These are phyloP conservation scores for Drosophila yakuba DNA, from an alignment of 1,140 invertebrate species.

Conservation along the genomic window DNA sequence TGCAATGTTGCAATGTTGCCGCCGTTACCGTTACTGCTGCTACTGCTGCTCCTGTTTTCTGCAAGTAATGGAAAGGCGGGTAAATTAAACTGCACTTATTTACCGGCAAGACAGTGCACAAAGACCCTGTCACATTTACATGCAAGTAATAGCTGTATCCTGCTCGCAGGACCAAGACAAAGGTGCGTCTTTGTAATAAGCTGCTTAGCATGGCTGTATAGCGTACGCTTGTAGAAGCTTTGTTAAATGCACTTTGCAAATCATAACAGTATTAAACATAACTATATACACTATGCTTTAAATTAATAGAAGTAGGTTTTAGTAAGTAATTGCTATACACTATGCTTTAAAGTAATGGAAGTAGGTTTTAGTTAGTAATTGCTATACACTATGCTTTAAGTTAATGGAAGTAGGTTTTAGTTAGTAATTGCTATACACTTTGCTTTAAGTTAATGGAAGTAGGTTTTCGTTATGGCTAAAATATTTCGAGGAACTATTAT, in stretches of 20 bases:
- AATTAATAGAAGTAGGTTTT: no score
- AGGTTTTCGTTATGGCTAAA: no score
- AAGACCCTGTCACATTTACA: constrained; percentile 41
- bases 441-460: no score
- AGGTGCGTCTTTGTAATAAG: constrained; percentile 7
- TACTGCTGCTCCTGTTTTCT: constrained; percentile 15
- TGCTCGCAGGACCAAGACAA: constrained; percentile 20
- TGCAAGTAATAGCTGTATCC: constrained; percentile 33
- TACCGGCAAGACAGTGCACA: constrained; percentile 41
- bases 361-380: no score
- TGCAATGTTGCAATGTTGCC: constrained; percentile 28
- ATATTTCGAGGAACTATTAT: no score
- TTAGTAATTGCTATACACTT: no score
- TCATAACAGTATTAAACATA: neutral
- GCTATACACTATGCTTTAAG: no score
- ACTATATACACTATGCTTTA: no score
- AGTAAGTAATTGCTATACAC: no score
- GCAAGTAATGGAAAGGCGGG: constrained; percentile 36
- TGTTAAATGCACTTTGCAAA: neutral
- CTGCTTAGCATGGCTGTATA: constrained; percentile 15
- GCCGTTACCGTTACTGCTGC: constrained; percentile 23
- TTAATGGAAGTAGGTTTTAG: no score
- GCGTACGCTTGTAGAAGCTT: neutral
- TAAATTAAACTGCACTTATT: constrained; percentile 49
- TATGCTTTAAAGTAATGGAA: no score